Conservation (phyloP, 1,140 invertebrate species). For the Galleria mellonella region DNA sequence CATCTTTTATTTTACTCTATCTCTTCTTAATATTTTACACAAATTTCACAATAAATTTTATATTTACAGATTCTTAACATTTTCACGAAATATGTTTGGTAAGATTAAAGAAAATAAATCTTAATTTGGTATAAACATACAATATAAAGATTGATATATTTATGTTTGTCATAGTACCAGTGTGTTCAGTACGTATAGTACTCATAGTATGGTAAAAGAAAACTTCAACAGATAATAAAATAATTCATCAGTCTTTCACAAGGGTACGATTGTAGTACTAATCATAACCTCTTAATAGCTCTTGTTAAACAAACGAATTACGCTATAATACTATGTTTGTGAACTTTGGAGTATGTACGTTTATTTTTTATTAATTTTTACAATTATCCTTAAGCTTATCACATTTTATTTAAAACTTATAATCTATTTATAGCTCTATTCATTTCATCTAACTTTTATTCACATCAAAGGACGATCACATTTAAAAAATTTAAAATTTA, state of each 20-base stretch:
- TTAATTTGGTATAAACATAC: no score
- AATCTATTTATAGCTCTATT: conserved; percentile 9
- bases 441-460: neutral
- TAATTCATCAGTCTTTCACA: conserved; percentile 40
- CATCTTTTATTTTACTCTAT: conserved; percentile 13
- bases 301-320: conserved; percentile 1
- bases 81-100: neutral
- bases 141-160: no score
- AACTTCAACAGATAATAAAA: neutral
- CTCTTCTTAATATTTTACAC: conserved; percentile 9
- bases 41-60: conserved; percentile 1
- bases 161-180: no score
- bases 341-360: no score
- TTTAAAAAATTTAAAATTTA: no score
- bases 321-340: neutral
- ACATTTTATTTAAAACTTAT: conserved; percentile 12
- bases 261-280: conserved; percentile 21
- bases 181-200: no score
- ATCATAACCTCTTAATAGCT: conserved; percentile 3
- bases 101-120: no score
- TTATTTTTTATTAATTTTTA: no score
- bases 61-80: conserved; percentile 10
- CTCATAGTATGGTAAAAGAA: no score
- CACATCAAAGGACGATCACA: no score
- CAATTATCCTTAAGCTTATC: neutral